A percentile compares a stretch with the other conserved stretches of the same genome.
Evolutionary conservation across 2,888 invertebrate genomes (phyloP).

Genomic region (Acleris sparsana): DNA sequence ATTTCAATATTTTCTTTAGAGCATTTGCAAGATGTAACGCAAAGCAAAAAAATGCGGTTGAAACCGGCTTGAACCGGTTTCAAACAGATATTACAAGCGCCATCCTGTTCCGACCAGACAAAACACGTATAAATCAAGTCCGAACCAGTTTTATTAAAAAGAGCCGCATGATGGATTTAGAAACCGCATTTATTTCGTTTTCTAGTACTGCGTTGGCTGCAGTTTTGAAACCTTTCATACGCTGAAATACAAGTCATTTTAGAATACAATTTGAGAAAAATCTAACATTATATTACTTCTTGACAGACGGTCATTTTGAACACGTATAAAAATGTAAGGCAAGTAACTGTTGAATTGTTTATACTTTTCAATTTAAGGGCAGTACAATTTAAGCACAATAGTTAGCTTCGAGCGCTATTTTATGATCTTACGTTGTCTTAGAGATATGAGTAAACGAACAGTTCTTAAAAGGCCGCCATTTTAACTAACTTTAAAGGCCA

Average conservation of each 20-base stretch:
- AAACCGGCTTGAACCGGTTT: conserved; percentile 55
- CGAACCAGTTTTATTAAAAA: conserved; percentile 67
- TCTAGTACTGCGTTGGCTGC: conserved; percentile 16
- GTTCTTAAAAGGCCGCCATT: too few species aligned
- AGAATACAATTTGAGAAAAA: not conserved
- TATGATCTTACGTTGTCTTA: too few species aligned
- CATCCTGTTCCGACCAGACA: conserved; percentile 68
- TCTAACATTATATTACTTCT: too few species aligned
- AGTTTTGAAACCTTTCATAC: not conserved
- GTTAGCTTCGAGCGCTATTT: too few species aligned
- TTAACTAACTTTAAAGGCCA: too few species aligned
- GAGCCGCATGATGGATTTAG: conserved; percentile 44
- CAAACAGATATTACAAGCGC: conserved; percentile 68
- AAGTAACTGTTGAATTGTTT: too few species aligned
- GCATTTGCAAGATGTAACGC: conserved; percentile 56
- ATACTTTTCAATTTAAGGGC: too few species aligned
- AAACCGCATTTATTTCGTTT: conserved; percentile 38
- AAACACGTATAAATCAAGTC: conserved; percentile 70
- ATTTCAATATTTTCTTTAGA: conserved; percentile 44
- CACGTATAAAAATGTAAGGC: too few species aligned
- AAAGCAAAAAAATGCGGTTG: conserved; percentile 64
- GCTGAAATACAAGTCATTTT: not conserved
- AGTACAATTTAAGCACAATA: too few species aligned
- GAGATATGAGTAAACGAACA: too few species aligned
- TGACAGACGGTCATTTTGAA: too few species aligned